Evolutionary conservation across 2,888 invertebrate genomes (phyloP).

Genomic region (Aporophyla lueneburgensis): DNA sequence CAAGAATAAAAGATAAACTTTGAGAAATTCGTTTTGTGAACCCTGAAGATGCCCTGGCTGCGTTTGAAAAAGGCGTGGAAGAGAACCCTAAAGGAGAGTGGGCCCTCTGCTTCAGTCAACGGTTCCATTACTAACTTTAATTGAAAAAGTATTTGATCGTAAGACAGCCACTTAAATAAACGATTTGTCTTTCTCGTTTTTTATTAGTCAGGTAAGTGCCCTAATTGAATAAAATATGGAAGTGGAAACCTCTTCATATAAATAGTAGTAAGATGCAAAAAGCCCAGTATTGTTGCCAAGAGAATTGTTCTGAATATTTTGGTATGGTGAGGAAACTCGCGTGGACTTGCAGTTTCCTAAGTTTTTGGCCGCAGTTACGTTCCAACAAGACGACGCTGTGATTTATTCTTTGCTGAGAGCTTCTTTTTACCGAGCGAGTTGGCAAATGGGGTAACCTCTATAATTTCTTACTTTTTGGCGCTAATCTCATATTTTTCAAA

Average conservation of each 20-base stretch:
- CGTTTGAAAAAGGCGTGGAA: too few species aligned
- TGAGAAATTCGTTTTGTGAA: too few species aligned
- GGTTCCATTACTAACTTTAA: not conserved
- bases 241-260: not conserved
- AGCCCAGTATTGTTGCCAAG: constrained; percentile 50
- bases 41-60: too few species aligned
- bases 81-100: too few species aligned
- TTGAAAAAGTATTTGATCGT: constrained; percentile 9
- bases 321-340: constrained; percentile 16
- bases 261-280: constrained; percentile 48
- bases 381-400: constrained; percentile 53
- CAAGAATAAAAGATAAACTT: too few species aligned
- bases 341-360: constrained; percentile 40
- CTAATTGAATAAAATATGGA: not conserved
- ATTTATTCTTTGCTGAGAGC: constrained; percentile 41
- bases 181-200: not conserved
- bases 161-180: not conserved
- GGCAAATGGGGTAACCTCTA: constrained; percentile 29
- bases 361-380: constrained; percentile 54
- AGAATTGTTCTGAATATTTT: constrained; percentile 46
- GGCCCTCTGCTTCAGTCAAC: too few species aligned
- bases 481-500: not conserved
- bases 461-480: constrained; percentile 5
- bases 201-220: not conserved
- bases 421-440: constrained; percentile 34